These are phyloP conservation scores for Acanthiza pusilla DNA, from an alignment of 2,797 vertebrate genomes.

Conservation along the genomic window DNA sequence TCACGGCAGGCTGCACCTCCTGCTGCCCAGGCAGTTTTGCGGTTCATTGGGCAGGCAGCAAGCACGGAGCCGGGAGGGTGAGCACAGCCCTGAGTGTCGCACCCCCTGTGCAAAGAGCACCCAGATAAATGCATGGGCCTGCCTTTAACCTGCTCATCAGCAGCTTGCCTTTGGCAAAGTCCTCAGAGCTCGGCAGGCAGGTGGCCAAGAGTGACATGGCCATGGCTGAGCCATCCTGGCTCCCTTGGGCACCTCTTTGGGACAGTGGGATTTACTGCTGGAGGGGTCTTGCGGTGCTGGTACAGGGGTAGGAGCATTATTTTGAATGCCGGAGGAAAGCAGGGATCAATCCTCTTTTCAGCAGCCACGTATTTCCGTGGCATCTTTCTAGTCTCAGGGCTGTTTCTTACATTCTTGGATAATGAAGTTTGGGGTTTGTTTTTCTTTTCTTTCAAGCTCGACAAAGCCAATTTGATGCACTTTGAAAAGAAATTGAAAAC, in stretches of 20 bases:
- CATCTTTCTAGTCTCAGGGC: not conserved
- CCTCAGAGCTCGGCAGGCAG: not conserved
- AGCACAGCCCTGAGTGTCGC: not conserved
- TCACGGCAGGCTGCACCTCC: not conserved
- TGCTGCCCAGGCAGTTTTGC: not conserved
- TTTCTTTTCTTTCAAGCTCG: not conserved
- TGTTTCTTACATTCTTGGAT: slow-evolving; percentile 14
- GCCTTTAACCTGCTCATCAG: not conserved
- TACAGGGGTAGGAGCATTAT: not conserved
- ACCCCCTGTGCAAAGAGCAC: not conserved
- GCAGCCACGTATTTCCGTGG: not conserved
- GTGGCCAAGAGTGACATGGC: not conserved
- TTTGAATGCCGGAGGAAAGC: not conserved
- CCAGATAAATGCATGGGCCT: not conserved
- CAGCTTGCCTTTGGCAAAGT: not conserved
- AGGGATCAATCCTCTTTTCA: not conserved
- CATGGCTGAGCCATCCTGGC: not conserved
- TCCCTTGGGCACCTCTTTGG: not conserved
- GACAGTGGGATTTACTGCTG: not conserved
- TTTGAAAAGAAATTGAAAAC: slow-evolving; percentile 35
- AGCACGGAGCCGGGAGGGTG: not conserved
- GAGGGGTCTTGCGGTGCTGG: not conserved
- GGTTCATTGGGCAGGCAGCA: not conserved
- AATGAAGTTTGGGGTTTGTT: slow-evolving; percentile 11
- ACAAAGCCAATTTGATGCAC: slow-evolving; percentile 14